Conservation (phyloP, 2,888 invertebrate genomes). For the Neoitamus cyanurus region DNA sequence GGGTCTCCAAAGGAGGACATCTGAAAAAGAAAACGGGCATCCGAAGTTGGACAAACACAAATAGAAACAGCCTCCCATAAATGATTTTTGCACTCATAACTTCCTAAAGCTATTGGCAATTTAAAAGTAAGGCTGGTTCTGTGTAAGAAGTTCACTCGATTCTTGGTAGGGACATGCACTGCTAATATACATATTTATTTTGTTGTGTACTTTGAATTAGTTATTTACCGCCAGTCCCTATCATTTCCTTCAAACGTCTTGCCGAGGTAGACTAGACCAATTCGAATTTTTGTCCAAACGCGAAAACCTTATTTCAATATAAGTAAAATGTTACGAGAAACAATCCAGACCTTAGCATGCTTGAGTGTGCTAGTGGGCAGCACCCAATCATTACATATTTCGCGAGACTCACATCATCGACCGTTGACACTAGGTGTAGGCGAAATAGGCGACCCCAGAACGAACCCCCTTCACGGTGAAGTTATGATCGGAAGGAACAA, state of each 20-base stretch:
- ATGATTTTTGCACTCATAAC: background rate
- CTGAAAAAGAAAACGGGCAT: background rate
- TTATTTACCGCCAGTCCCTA: background rate
- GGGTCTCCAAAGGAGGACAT: background rate
- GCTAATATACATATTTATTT: background rate
- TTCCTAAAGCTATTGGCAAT: conserved; percentile 12
- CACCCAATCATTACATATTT: conserved; percentile 52
- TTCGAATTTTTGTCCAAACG: background rate
- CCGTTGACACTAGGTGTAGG: conserved; percentile 50
- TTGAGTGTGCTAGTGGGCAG: conserved; percentile 50
- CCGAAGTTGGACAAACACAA: background rate
- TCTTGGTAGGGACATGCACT: background rate
- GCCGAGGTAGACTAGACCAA: background rate
- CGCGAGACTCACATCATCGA: conserved; percentile 48
- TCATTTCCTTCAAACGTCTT: background rate
- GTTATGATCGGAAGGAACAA: background rate
- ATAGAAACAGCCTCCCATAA: conserved; percentile 13
- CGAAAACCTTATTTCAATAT: background rate
- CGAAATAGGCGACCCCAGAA: conserved; percentile 42
- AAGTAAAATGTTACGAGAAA: conserved; percentile 53
- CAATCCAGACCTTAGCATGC: conserved; percentile 51
- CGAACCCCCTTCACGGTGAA: background rate
- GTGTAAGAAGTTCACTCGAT: background rate
- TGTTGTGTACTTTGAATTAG: background rate
- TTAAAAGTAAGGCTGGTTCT: conserved; percentile 25